phyloP scores from a whole-genome alignment of 2,797 vertebrate species.

The Acanthurus lineatus region DNA sequence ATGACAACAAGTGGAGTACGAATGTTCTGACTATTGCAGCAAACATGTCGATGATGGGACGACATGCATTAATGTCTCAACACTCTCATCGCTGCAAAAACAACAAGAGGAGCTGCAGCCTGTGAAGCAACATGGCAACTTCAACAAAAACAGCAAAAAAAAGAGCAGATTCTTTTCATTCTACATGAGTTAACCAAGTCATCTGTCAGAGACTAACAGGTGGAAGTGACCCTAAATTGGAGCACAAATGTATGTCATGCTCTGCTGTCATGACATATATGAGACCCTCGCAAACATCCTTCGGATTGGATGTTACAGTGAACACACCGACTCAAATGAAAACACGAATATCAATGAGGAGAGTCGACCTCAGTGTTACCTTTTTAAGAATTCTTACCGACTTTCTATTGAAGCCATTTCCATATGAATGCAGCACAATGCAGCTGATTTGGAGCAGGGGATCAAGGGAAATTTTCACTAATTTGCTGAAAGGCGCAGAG shows the following conservation, averaged over 20 bases:
- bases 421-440: conserved; percentile 44
- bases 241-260: neutral
- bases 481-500: conserved; percentile 41
- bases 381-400: neutral
- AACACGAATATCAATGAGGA: conserved; percentile 38
- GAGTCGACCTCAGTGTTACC: neutral
- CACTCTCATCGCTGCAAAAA: too few species aligned
- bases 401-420: conserved; percentile 28
- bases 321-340: conserved; percentile 21
- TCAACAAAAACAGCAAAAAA: neutral
- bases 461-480: conserved; percentile 34
- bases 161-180: neutral
- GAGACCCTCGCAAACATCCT: neutral
- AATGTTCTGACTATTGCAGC: neutral
- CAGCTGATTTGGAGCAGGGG: conserved; percentile 45
- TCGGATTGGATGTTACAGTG: conserved; percentile 6
- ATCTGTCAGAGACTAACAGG: conserved; percentile 8
- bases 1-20: neutral
- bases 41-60: neutral
- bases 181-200: conserved; percentile 15
- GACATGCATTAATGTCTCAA: neutral
- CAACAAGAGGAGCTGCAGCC: neutral
- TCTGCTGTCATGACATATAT: conserved; percentile 13
- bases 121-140: neutral
- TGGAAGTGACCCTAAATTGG: neutral